Percentiles rank a stretch among this genome's conserved stretches.
These are phyloP conservation scores for Noctua janthina DNA, from an alignment of 2,888 invertebrate species.

Conservation along the genomic window DNA sequence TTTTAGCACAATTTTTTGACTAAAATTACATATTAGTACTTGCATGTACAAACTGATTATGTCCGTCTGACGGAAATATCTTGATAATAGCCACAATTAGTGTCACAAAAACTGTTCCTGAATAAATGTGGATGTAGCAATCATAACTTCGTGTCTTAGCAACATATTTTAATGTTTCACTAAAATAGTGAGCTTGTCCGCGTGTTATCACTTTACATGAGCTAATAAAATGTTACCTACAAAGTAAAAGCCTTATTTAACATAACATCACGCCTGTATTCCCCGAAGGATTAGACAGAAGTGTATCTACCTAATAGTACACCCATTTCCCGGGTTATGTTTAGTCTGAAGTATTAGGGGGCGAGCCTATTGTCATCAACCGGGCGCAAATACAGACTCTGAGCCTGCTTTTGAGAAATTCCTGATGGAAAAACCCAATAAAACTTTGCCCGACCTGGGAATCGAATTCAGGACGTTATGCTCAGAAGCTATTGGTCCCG, in stretches of 20 bases:
- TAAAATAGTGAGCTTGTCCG: background rate
- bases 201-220: background rate
- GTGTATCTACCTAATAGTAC: too few relatives aligned
- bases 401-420: too few relatives aligned
- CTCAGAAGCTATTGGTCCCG: too few relatives aligned
- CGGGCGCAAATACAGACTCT: too few relatives aligned
- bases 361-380: too few relatives aligned
- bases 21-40: slow-evolving; percentile 1
- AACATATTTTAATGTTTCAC: background rate
- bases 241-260: background rate
- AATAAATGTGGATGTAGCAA: slow-evolving; percentile 24
- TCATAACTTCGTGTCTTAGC: slow-evolving; percentile 20
- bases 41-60: slow-evolving; percentile 5
- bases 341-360: too few relatives aligned
- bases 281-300: too few relatives aligned
- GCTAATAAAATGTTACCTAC: background rate
- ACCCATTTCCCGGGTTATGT: too few relatives aligned
- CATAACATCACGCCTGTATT: too few relatives aligned
- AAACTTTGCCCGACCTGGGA: too few relatives aligned
- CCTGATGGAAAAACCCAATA: too few relatives aligned
- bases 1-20: background rate
- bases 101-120: slow-evolving; percentile 14
- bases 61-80: slow-evolving; percentile 24
- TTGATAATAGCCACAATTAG: slow-evolving; percentile 33
- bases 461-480: too few relatives aligned